phyloP scores from a whole-genome alignment of 2,888 invertebrate species.

The Steromphala cineraria region DNA sequence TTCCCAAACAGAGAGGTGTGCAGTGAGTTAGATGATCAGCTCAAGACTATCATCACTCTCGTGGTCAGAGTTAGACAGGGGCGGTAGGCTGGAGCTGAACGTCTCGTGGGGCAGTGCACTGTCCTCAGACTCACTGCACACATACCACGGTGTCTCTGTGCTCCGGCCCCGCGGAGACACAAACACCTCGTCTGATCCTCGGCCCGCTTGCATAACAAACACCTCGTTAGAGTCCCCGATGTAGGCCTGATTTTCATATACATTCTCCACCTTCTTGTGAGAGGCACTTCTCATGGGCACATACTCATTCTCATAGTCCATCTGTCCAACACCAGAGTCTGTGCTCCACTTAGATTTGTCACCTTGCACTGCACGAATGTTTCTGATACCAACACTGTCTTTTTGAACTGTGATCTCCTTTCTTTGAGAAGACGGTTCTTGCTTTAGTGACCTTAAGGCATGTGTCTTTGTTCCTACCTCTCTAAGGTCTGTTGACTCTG shows the following conservation, averaged over 20 bases:
- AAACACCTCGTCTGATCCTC: constrained; percentile 21
- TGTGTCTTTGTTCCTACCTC: neutral
- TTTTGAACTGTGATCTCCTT: neutral
- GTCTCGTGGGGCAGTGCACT: constrained; percentile 61
- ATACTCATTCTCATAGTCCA: neutral
- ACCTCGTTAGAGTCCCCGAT: constrained; percentile 18
- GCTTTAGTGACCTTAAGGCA: neutral
- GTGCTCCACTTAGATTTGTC: neutral
- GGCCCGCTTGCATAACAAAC: neutral
- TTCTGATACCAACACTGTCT: neutral
- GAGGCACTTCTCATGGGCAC: neutral
- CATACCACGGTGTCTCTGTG: constrained; percentile 38
- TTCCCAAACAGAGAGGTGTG: no score
- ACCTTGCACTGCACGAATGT: neutral
- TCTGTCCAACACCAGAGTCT: neutral
- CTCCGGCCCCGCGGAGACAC: neutral
- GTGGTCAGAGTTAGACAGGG: constrained; percentile 45
- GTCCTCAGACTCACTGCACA: constrained; percentile 62
- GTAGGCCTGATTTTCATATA: constrained; percentile 14
- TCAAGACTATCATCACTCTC: constrained; percentile 63
- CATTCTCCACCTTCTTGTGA: neutral
- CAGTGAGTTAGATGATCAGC: constrained; percentile 56
- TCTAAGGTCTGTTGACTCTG: neutral
- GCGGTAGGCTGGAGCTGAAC: constrained; percentile 47
- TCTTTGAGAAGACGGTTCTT: neutral